Evolutionary conservation across 1,140 invertebrate genomes (phyloP), one percentile per base, ranked within the genome.

Genomic region (Delia radicum): DNA sequence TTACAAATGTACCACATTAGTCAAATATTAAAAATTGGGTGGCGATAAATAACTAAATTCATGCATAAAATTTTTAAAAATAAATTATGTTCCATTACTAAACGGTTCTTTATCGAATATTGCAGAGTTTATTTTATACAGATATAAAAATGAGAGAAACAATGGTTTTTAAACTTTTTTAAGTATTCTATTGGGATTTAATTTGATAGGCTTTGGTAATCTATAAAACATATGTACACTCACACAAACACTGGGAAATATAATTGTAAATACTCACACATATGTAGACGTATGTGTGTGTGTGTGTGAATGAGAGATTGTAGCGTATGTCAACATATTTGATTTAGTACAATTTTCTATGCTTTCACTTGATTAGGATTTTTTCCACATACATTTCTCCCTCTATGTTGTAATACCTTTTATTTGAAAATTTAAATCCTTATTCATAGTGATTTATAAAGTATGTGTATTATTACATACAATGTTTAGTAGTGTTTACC

Each of bases 281-380:
- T 7, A 55, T 21, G 18, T 21, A 15, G 7, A 21, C 46, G 12
- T 33, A 33, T 37, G 8, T 37, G 33, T 37, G 24, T 21, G n/a
- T 1, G n/a, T 18, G 48, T 21, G 48, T 10, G 5, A 21, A 21
- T 21, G n/a, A 3, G 42, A 15, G 4, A 1, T 10, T 15, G n/a
- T 15, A n/a, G n/a, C n/a, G 42, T 15, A 48, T 21, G 21, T 6
- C 48, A 55, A 24, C 24, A 21, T 55, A 55, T 67, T 29, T 67
- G 63, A 67, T 67, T 69, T 69, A 69, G 24, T 28, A 37, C 29
- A 31, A 69, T 37, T 37, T 69, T 33, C 29, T 69, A 69, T 69
- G 65, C 29, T 37, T 37, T 69, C 65, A 69, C 29, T 69, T 37
- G 65, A 69, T 69, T 69, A 69, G 65, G 13, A 33, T 37, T 69